Conservation (phyloP, 30 jellyfish, hydroid and myxozoan genomes). For the Cassiopea andromeda region DNA sequence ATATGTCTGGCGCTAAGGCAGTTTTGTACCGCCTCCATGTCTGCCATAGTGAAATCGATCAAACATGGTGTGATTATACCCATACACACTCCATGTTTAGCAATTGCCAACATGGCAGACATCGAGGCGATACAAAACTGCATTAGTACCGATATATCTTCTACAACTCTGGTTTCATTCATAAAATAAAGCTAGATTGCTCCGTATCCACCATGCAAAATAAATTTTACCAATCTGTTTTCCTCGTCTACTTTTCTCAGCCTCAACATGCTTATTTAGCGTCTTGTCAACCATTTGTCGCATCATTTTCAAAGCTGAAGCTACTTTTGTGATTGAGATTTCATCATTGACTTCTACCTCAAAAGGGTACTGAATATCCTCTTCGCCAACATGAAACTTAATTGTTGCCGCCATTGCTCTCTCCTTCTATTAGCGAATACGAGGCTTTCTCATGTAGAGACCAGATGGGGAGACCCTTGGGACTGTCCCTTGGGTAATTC, state of each 20-base stretch:
- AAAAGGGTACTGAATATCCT: neutral
- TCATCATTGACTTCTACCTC: conserved; percentile 13
- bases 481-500: neutral
- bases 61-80: too few species aligned
- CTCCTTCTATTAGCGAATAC: neutral
- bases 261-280: conserved; percentile 30
- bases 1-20: too few species aligned
- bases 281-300: conserved; percentile 27
- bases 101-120: too few species aligned
- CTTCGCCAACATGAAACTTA: conserved; percentile 3
- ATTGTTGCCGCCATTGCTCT: conserved; percentile 46
- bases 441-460: neutral
- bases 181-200: too few species aligned
- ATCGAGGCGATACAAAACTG: too few species aligned
- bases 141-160: too few species aligned
- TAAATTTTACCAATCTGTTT: neutral
- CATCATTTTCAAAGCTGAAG: conserved; percentile 27
- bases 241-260: neutral
- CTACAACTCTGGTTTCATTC: too few species aligned
- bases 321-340: conserved; percentile 7
- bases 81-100: too few species aligned
- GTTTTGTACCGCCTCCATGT: too few species aligned
- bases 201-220: too few species aligned
- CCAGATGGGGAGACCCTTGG: neutral
- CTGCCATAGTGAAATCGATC: too few species aligned